phyloP scores from a whole-genome alignment of 2,797 vertebrate species.

The Champsocephalus gunnari region DNA sequence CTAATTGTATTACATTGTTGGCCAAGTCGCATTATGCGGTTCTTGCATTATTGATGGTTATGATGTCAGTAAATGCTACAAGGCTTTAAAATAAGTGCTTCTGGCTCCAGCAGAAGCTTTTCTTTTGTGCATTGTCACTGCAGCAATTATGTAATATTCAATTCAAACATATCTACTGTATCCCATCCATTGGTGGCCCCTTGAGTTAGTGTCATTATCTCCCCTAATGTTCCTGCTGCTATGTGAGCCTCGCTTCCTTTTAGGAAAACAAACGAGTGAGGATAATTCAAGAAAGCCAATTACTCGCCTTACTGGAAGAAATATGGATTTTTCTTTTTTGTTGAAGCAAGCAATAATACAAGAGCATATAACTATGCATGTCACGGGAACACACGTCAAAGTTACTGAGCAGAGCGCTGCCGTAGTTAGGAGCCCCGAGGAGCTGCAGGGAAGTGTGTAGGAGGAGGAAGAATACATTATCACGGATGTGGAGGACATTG shows the following conservation, averaged over 20 bases:
- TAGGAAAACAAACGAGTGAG: conserved; percentile 6
- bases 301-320: neutral
- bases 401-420: neutral
- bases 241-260: neutral
- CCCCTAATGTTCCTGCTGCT: conserved; percentile 6
- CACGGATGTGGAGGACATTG: too few relatives aligned
- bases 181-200: conserved; percentile 3
- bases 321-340: neutral
- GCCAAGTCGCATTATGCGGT: conserved; percentile 8
- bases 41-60: conserved; percentile 48
- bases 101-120: conserved; percentile 11
- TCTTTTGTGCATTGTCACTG: conserved; percentile 9
- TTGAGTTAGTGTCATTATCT: conserved; percentile 22
- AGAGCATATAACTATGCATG: too few relatives aligned
- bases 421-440: too few relatives aligned
- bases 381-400: neutral
- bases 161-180: conserved; percentile 27
- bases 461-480: too few relatives aligned
- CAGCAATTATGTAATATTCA: conserved; percentile 31
- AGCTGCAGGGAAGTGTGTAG: too few relatives aligned
- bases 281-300: neutral
- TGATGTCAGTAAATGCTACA: conserved; percentile 32
- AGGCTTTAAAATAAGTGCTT: conserved; percentile 33
- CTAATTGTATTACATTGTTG: conserved; percentile 27
- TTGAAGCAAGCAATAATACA: neutral